Conservation (phyloP, 2,113 vertebrate genomes). For the Callospermophilus lateralis region DNA sequence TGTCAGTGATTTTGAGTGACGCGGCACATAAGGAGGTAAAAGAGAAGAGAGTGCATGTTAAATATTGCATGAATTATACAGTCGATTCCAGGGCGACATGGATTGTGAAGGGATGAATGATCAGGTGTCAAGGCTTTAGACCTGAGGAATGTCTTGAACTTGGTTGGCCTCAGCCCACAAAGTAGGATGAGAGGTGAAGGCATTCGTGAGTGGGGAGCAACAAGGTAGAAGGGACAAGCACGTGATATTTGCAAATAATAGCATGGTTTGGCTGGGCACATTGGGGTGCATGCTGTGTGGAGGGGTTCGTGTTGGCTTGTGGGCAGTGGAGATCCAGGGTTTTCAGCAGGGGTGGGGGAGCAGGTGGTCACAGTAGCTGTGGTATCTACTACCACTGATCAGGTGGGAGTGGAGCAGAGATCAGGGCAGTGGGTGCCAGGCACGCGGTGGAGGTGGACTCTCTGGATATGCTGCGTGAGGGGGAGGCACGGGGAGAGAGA, state of each 20-base stretch:
- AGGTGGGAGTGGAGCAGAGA: background rate
- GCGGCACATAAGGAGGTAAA: background rate
- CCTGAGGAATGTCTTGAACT: background rate
- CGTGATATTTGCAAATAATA: no score
- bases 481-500: background rate
- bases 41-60: background rate
- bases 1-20: background rate
- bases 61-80: background rate
- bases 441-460: background rate
- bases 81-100: background rate
- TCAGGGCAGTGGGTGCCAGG: no score
- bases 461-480: background rate
- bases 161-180: background rate
- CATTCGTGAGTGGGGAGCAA: background rate
- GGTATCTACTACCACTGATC: accelerated
- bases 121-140: background rate
- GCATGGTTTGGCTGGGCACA: background rate
- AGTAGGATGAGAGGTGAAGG: background rate
- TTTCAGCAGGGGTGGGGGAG: background rate
- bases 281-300: background rate
- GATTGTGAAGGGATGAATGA: background rate
- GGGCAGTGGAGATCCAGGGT: background rate
- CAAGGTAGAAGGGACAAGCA: no score
- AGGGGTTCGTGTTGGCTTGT: background rate
- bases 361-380: background rate